Percentiles rank a stretch among this genome's conserved stretches.
These are phyloP conservation scores for Fistularia commersonii DNA, from an alignment of 2,797 vertebrate species.

Conservation along the genomic window DNA sequence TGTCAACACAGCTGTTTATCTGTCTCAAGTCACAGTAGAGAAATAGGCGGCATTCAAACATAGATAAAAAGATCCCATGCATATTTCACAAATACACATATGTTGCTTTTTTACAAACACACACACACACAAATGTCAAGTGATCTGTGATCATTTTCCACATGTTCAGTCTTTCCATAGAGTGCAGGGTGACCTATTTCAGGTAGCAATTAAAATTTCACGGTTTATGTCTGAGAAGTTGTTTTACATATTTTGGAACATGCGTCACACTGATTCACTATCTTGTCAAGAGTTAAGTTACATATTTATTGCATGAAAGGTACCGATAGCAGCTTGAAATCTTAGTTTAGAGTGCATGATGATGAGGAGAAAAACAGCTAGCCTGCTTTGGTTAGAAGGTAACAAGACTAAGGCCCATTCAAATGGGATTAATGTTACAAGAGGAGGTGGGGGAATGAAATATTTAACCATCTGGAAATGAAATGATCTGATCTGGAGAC, in stretches of 20 bases:
- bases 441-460: neutral
- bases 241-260: neutral
- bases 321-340: neutral
- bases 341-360: neutral
- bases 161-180: no score
- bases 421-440: neutral
- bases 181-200: no score
- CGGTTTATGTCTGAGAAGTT: neutral
- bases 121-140: no score
- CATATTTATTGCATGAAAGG: neutral
- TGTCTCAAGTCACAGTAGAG: slow-evolving; percentile 21
- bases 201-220: neutral
- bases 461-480: neutral
- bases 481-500: neutral
- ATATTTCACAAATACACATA: slow-evolving; percentile 7
- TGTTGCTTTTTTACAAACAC: no score
- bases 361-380: neutral
- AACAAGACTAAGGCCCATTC: neutral
- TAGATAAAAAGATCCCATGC: slow-evolving; percentile 7
- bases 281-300: neutral
- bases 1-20: slow-evolving; percentile 23
- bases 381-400: neutral
- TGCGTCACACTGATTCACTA: neutral
- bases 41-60: slow-evolving; percentile 14
- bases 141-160: no score